phyloP scores from a whole-genome alignment of 1,140 invertebrate species.

The Temnothorax nylanderi region DNA sequence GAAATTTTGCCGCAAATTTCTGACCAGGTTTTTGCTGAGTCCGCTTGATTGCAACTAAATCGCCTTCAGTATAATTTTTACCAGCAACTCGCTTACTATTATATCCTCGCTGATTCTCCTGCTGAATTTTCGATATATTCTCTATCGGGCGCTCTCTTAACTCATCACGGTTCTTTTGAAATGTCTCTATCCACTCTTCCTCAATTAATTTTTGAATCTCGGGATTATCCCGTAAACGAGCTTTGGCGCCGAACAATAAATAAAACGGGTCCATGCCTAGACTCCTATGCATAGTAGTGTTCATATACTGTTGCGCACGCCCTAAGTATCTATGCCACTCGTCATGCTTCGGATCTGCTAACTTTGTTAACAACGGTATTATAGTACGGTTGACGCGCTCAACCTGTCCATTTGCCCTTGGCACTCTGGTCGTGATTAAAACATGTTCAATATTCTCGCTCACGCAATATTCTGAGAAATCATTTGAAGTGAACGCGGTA shows the following conservation, averaged over 20 bases:
- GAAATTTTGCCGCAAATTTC: background rate
- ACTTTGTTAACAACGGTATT: slow-evolving; percentile 74
- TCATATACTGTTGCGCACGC: slow-evolving; percentile 74
- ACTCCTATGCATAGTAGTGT: slow-evolving; percentile 76
- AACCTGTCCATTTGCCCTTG: slow-evolving; percentile 78
- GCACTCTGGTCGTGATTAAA: slow-evolving; percentile 75
- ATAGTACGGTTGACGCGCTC: slow-evolving; percentile 76
- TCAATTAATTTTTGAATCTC: background rate
- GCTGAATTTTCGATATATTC: background rate
- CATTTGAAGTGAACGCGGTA: background rate
- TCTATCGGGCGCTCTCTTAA: background rate
- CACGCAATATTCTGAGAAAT: slow-evolving; percentile 49
- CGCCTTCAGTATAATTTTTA: background rate
- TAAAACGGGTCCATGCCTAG: slow-evolving; percentile 77
- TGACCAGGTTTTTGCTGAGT: background rate
- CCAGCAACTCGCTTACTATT: background rate
- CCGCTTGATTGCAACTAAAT: slow-evolving; percentile 30
- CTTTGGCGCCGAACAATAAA: slow-evolving; percentile 75
- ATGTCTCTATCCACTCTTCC: background rate
- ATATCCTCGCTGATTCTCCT: background rate
- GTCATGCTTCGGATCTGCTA: slow-evolving; percentile 68
- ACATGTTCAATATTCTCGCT: slow-evolving; percentile 75
- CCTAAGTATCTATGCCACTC: slow-evolving; percentile 77
- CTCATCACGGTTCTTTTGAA: background rate
- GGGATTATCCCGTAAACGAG: slow-evolving; percentile 38